Evolutionary conservation across 2,797 vertebrate genomes (phyloP), one percentile per base, ranked within the genome.

Genomic region (Sciaenops ocellatus): DNA sequence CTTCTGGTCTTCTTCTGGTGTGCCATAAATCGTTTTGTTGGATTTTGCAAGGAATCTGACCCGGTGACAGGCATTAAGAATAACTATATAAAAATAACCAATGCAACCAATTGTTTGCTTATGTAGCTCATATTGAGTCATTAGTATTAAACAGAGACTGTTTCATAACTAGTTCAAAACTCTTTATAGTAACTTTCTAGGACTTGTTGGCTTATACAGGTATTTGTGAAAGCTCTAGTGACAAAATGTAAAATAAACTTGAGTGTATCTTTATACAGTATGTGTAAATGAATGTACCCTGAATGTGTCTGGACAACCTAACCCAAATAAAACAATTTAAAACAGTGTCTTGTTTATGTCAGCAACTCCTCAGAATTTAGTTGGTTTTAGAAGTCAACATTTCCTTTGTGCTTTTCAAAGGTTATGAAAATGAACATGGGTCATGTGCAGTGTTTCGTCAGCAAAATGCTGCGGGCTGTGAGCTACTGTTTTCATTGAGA

Each of bases 401-500:
- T 71, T 81, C 76, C 70, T 80, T 66, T 73, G n/a, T 69, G 55
- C 50, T 34, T 88, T 76, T 77, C 26, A 78, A 64, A 80, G 82
- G 71, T 84, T 76, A 73, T 83, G 38, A 78, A 87, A 87, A 80
- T 82, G 1, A 73, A 60, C 80, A 63, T 10, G 74, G 69, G 79
- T 80, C 79, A 72, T 26, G 55, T 61, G 66, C 51, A 7, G 57
- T 1, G 55, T 87, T 85, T 80, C 67, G 44, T 83, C 74, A 81
- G 51, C 44, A 68, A 9, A 71, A 68, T 0, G 57, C 76, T 68
- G 70, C 18, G 11, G 69, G 70, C 80, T 69, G 69, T 52, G 59
- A 55, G 73, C 85, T 75, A 41, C 85, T 78, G 82, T 83, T 86
- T 86, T 69, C 24, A 54, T 74, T 48, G 62, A 73, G 78, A 82